Evolutionary conservation across 2,113 vertebrate genomes (phyloP).

Genomic region (Cochlearius cochlearius): DNA sequence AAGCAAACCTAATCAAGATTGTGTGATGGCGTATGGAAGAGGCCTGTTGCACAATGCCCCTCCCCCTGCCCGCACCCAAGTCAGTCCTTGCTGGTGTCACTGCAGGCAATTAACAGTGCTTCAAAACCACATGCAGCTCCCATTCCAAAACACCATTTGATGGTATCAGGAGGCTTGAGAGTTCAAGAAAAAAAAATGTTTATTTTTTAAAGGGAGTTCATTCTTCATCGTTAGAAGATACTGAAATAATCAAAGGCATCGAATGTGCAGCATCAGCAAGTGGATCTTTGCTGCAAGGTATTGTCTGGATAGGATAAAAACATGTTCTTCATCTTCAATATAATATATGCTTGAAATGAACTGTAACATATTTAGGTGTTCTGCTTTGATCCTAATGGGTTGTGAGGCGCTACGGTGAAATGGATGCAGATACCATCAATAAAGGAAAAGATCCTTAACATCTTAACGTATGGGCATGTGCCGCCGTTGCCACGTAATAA

Average conservation of each 20-base stretch:
- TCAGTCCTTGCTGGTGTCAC: constrained; percentile 3
- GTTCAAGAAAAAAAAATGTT: neutral
- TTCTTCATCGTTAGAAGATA: neutral
- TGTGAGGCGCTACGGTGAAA: neutral
- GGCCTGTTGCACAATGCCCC: neutral
- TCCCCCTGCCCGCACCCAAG: neutral
- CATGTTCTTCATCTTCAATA: neutral
- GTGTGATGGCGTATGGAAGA: neutral
- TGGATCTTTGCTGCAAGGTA: neutral
- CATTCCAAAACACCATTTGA: constrained; percentile 7
- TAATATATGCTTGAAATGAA: neutral
- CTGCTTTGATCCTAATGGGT: constrained; percentile 10
- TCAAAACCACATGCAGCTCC: neutral
- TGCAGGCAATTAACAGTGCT: constrained; percentile 22
- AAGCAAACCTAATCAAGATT: accelerated
- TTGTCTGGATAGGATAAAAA: neutral
- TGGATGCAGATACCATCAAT: neutral
- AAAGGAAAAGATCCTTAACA: constrained; percentile 18
- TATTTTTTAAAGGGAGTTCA: neutral
- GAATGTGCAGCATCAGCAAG: neutral
- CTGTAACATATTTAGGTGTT: neutral
- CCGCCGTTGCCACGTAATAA: neutral
- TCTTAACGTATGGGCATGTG: neutral
- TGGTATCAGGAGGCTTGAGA: neutral
- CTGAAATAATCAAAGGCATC: neutral